Evolutionary conservation across 2,888 invertebrate species (phyloP).

Genomic region (Tubulanus polymorphus): DNA sequence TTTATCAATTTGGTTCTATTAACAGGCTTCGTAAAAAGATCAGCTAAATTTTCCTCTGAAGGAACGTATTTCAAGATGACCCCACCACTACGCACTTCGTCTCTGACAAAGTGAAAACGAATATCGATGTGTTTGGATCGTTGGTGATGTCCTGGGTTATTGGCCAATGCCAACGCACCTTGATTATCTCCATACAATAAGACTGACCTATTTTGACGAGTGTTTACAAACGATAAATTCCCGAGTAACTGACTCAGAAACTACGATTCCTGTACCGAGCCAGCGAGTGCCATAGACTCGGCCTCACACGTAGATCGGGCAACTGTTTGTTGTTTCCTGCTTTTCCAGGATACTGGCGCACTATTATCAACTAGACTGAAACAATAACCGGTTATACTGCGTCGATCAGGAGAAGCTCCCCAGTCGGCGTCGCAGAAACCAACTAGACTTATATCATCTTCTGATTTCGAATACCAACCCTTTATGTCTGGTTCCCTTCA

Average conservation of each 20-base stretch:
- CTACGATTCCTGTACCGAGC: slow-evolving; percentile 1
- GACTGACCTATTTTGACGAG: no score
- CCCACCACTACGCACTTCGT: no score
- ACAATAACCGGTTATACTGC: slow-evolving; percentile 7
- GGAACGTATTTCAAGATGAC: no score
- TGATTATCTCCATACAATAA: no score
- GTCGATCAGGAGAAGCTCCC: slow-evolving; percentile 7
- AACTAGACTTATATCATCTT: not conserved
- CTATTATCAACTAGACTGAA: not conserved
- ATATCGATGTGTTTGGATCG: no score
- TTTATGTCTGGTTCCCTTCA: not conserved
- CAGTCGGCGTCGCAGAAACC: slow-evolving; percentile 11
- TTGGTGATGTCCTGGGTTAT: no score
- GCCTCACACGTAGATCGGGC: slow-evolving; percentile 10
- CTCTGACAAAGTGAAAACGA: no score
- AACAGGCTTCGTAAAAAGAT: no score
- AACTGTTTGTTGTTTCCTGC: slow-evolving; percentile 5
- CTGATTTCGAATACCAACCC: slow-evolving; percentile 5
- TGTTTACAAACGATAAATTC: no score
- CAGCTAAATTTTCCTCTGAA: no score
- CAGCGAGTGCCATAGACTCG: slow-evolving; percentile 7
- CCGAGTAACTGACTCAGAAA: not conserved
- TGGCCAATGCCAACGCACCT: no score
- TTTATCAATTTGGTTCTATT: no score
- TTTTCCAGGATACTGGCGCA: slow-evolving; percentile 6